Conservation (phyloP, 2,888 invertebrate genomes). For the Drymonia ruficornis region DNA sequence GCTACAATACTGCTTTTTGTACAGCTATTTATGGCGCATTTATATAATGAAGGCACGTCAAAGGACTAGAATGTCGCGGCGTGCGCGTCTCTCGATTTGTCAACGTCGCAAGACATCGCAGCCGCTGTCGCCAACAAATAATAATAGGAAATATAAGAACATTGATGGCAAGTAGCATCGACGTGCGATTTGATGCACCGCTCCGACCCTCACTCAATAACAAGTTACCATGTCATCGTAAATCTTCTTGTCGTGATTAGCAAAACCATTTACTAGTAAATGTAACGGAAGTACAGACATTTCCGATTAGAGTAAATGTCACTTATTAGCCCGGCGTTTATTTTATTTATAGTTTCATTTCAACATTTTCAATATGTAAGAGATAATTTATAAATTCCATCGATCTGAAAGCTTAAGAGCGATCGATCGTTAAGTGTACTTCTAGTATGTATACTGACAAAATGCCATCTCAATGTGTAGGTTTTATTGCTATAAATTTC, state of each 20-base stretch:
- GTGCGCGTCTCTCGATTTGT: constrained; percentile 69
- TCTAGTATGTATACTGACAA: no score
- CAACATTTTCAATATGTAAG: no score
- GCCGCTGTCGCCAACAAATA: constrained; percentile 61
- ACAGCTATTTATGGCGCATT: neutral
- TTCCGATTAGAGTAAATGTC: no score
- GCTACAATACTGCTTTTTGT: neutral
- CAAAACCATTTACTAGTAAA: no score
- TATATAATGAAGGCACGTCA: constrained; percentile 42
- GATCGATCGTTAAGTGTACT: no score
- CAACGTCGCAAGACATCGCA: constrained; percentile 69
- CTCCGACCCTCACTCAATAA: constrained; percentile 3
- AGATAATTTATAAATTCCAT: no score
- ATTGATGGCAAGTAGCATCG: constrained; percentile 34
- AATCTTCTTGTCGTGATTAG: neutral
- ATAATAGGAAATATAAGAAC: constrained; percentile 36
- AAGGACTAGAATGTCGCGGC: constrained; percentile 58
- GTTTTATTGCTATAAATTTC: neutral
- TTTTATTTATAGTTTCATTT: no score
- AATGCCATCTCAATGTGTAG: no score
- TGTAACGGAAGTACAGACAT: no score
- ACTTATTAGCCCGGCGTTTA: no score
- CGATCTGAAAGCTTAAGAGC: no score
- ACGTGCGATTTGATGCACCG: constrained; percentile 19
- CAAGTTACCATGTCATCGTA: neutral